These are phyloP conservation scores for Mythimna lalbum DNA, from an alignment of 2,888 invertebrate genomes.

Conservation along the genomic window DNA sequence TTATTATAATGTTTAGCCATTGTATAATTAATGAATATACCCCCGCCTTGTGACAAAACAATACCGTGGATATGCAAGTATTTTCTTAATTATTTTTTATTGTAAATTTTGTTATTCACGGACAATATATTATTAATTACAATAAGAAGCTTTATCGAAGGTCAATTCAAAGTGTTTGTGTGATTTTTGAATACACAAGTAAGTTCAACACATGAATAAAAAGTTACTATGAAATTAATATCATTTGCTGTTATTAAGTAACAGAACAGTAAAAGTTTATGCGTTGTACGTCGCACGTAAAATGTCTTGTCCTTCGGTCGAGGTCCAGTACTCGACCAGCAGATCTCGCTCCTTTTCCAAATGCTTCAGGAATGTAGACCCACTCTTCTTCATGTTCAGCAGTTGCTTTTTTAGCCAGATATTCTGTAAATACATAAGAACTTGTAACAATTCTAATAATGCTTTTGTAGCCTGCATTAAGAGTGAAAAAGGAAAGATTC, in stretches of 20 bases:
- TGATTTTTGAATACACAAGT: neutral
- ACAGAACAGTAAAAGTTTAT: constrained; percentile 35
- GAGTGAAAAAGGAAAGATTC: neutral
- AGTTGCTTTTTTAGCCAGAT: constrained; percentile 89
- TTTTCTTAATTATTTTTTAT: constrained; percentile 3
- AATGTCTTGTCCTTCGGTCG: constrained; percentile 92
- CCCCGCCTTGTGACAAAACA: constrained; percentile 23
- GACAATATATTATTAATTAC: constrained; percentile 18
- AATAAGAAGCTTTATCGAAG: constrained; percentile 9
- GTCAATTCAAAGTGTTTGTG: constrained; percentile 13
- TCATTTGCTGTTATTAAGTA: constrained; percentile 6
- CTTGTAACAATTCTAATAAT: neutral
- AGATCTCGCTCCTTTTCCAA: constrained; percentile 93
- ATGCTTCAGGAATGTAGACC: constrained; percentile 91
- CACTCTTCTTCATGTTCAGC: constrained; percentile 86
- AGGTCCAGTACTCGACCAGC: constrained; percentile 94
- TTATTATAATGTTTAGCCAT: constrained; percentile 31
- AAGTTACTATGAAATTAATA: constrained; percentile 19
- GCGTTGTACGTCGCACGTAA: constrained; percentile 68
- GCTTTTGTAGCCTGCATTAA: neutral
- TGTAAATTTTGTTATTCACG: constrained; percentile 18
- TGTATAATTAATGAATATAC: constrained; percentile 9
- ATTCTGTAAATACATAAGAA: constrained; percentile 87
- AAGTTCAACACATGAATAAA: constrained; percentile 29
- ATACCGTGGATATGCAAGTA: constrained; percentile 33